Evolutionary conservation across 1,140 invertebrate genomes (phyloP).

Genomic region (Trichogramma pretiosum): DNA sequence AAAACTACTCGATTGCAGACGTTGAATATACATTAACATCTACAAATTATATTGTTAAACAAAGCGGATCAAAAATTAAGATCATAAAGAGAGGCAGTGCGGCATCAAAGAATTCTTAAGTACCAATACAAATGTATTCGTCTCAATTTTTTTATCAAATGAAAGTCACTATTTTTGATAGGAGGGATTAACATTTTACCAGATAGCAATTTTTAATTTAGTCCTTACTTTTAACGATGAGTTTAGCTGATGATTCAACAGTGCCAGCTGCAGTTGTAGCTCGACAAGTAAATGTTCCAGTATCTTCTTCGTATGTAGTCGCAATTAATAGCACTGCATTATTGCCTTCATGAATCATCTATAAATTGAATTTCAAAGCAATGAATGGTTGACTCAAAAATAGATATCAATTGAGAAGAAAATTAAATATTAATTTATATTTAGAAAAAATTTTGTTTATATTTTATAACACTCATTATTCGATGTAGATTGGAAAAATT

Average conservation of each 20-base stretch:
- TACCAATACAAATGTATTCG: background rate
- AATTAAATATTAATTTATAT: background rate
- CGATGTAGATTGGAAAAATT: background rate
- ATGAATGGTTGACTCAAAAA: no score
- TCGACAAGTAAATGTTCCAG: conserved; percentile 82
- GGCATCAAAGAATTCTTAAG: conserved; percentile 11
- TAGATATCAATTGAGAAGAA: no score
- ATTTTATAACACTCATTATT: background rate
- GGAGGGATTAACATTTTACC: conserved; percentile 13
- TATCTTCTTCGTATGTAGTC: conserved; percentile 87
- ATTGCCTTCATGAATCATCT: conserved; percentile 88
- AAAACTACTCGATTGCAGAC: conserved; percentile 25
- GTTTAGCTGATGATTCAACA: conserved; percentile 81
- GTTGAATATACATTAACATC: conserved; percentile 23
- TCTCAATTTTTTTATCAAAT: background rate
- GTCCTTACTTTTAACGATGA: conserved; percentile 78
- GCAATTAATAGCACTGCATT: conserved; percentile 82
- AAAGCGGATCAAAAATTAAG: conserved; percentile 22
- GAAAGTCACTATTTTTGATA: background rate
- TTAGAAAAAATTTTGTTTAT: background rate
- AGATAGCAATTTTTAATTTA: conserved; percentile 22
- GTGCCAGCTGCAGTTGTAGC: conserved; percentile 83
- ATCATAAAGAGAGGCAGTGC: conserved; percentile 20
- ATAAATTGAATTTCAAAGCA: conserved; percentile 16
- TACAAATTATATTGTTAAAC: conserved; percentile 20